Conservation (phyloP, 2,888 invertebrate genomes). For the Drosophila barbarae region DNA sequence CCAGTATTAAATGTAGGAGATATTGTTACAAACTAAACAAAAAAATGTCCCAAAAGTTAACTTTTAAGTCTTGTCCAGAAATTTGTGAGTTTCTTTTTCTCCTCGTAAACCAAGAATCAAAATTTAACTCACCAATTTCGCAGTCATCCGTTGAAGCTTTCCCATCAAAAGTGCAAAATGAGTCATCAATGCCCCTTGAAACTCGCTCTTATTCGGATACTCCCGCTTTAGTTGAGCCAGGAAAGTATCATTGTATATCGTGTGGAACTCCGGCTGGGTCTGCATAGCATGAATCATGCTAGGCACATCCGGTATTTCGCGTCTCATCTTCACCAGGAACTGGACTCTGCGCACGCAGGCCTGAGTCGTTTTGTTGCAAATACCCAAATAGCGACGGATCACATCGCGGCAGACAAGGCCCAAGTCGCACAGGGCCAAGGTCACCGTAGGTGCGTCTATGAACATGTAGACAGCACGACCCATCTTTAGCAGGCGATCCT, state of each 20-base stretch:
- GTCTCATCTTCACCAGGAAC: conserved; percentile 83
- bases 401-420: conserved; percentile 82
- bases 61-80: too few relatives aligned
- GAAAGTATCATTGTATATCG: conserved; percentile 79
- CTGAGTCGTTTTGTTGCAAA: conserved; percentile 85
- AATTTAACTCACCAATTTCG: conserved; percentile 54
- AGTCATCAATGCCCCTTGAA: conserved; percentile 69
- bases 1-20: too few relatives aligned
- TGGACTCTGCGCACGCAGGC: conserved; percentile 84
- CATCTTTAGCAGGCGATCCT: conserved; percentile 85
- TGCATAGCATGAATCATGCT: conserved; percentile 83
- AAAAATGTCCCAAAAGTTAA: too few relatives aligned
- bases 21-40: too few relatives aligned
- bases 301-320: conserved; percentile 82
- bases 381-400: conserved; percentile 80
- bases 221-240: conserved; percentile 74
- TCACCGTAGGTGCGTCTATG: conserved; percentile 78
- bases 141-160: conserved; percentile 70
- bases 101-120: not conserved
- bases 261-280: conserved; percentile 81
- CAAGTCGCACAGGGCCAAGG: conserved; percentile 71
- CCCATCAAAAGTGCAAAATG: conserved; percentile 77
- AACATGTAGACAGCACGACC: conserved; percentile 84
- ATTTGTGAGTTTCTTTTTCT: not conserved
- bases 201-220: conserved; percentile 71